A percentile compares a stretch with the other conserved stretches of the same genome.
Evolutionary conservation across 2,113 vertebrate genomes (phyloP).

Genomic region (Pelecanus crispus): DNA sequence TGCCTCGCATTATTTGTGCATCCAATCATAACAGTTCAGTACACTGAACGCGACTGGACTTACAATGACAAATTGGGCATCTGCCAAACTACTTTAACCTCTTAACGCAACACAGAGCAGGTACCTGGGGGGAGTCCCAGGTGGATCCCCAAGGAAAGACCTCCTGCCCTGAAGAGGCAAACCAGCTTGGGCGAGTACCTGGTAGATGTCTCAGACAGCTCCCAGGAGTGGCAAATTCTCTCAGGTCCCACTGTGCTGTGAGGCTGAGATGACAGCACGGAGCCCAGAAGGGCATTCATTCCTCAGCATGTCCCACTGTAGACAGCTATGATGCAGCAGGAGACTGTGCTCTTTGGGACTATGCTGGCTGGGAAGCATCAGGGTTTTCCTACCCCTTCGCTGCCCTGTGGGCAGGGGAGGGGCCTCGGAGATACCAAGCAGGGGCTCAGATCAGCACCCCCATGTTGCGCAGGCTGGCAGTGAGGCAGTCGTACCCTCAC

Average conservation of each 20-base stretch:
- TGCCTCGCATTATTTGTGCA: too few species aligned
- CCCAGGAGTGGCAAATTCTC: background rate
- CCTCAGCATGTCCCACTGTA: background rate
- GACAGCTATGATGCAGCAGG: background rate
- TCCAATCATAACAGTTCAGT: too few species aligned
- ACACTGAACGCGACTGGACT: too few species aligned
- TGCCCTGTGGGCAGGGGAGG: rapidly evolving
- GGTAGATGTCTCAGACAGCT: too few species aligned
- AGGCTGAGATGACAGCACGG: rapidly evolving
- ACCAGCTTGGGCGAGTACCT: background rate
- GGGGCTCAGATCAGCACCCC: rapidly evolving
- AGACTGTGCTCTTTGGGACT: background rate
- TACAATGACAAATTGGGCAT: too few species aligned
- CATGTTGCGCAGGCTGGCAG: background rate
- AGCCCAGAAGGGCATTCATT: background rate
- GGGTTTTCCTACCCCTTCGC: too few species aligned
- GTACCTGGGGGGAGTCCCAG: background rate
- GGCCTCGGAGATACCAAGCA: too few species aligned
- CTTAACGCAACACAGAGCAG: too few species aligned
- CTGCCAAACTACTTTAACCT: too few species aligned
- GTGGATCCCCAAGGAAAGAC: too few species aligned
- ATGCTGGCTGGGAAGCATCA: background rate
- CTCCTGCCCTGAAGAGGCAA: background rate
- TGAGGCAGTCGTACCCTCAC: rapidly evolving
- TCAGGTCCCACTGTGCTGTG: rapidly evolving